Evolutionary conservation across 1,140 invertebrate genomes (phyloP).

Genomic region (Holotrichia oblita): DNA sequence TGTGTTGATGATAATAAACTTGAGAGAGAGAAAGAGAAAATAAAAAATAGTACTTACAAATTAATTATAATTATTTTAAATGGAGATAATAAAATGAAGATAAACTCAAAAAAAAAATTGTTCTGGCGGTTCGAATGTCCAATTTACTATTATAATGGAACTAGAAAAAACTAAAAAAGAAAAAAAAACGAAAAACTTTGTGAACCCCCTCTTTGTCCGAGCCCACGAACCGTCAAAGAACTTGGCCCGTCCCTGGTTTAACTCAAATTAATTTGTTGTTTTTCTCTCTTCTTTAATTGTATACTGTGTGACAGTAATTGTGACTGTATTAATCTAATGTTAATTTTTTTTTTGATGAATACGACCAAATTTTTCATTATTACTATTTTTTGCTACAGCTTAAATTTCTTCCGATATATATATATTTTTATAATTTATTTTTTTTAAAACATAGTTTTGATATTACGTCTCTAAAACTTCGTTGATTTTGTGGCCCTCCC

Average conservation of each 20-base stretch:
- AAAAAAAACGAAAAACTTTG: neutral
- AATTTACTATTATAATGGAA: conserved; percentile 18
- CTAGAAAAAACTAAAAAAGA: no score
- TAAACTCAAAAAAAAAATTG: neutral
- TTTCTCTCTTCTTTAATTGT: neutral
- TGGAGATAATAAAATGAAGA: no score
- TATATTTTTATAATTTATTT: neutral
- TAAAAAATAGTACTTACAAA: neutral
- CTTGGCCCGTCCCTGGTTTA: conserved; percentile 23
- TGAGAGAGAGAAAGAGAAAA: neutral
- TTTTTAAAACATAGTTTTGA: neutral
- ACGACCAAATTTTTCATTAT: no score
- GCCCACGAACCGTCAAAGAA: conserved; percentile 14
- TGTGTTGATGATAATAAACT: neutral
- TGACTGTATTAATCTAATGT: neutral
- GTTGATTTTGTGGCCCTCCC: neutral
- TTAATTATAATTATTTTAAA: neutral
- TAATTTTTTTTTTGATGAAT: neutral
- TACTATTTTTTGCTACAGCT: neutral
- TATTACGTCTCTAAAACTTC: neutral
- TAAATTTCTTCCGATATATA: no score
- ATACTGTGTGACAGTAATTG: neutral
- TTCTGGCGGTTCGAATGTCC: conserved; percentile 26
- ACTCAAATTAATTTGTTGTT: neutral
- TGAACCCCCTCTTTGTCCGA: conserved; percentile 24